A percentile compares a stretch with the other conserved stretches of the same genome.
These are phyloP conservation scores for Lasius platythorax DNA, from an alignment of 2,888 invertebrate genomes.

Conservation along the genomic window DNA sequence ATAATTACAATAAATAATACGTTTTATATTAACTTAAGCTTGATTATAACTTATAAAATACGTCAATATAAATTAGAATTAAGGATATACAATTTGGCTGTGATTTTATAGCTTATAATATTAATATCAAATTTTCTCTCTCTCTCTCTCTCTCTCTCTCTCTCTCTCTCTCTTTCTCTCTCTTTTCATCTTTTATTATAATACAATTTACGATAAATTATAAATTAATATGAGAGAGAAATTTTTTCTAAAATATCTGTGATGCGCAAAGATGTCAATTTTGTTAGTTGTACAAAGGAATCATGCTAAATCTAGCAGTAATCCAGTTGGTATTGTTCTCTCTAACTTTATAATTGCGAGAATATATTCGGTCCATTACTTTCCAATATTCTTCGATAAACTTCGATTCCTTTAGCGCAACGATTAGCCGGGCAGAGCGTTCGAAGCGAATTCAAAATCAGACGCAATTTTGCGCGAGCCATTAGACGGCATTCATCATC, in stretches of 20 bases:
- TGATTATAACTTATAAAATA: not conserved
- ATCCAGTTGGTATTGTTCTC: not conserved
- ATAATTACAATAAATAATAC: not conserved
- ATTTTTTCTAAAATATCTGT: not conserved
- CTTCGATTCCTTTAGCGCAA: not conserved
- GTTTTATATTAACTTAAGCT: slow-evolving; percentile 9
- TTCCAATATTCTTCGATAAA: not conserved
- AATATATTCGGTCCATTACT: slow-evolving; percentile 12
- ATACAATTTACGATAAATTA: not conserved
- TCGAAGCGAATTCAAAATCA: slow-evolving; percentile 21
- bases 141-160: not conserved
- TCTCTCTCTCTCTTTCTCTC: not conserved
- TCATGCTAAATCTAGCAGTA: not conserved
- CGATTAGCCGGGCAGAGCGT: not conserved
- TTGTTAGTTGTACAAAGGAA: not conserved
- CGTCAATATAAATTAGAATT: slow-evolving; percentile 16
- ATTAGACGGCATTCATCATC: slow-evolving; percentile 49
- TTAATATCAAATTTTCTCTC: slow-evolving; percentile 8
- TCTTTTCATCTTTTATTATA: not conserved
- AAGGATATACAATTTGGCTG: slow-evolving; percentile 10
- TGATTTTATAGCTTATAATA: slow-evolving; percentile 4
- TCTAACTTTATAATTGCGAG: not conserved
- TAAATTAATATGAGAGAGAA: not conserved
- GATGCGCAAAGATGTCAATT: not conserved
- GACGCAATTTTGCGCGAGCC: slow-evolving; percentile 15